Percentiles rank a stretch among this genome's conserved stretches.
Conservation (phyloP, 2,888 invertebrate genomes). For the Acleris literana region DNA sequence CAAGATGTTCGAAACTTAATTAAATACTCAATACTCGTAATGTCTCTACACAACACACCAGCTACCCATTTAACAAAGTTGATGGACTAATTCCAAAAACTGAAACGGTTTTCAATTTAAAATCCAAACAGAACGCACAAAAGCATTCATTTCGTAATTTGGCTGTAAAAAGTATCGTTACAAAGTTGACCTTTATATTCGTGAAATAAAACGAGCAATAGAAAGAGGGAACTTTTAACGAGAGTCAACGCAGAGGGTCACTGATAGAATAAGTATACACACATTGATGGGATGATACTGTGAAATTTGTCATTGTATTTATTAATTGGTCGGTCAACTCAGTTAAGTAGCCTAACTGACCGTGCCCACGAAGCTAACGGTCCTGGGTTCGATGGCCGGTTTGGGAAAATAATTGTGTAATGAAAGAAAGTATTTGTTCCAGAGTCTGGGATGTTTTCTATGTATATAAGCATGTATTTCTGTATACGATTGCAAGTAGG, state of each 20-base stretch:
- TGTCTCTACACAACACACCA: neutral
- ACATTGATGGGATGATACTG: neutral
- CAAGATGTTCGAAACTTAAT: neutral
- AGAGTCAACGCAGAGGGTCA: neutral
- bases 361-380: too few relatives aligned
- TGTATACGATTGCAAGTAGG: too few relatives aligned
- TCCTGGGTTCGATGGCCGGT: too few relatives aligned
- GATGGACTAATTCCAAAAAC: constrained; percentile 1
- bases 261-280: neutral
- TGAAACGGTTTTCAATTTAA: constrained; percentile 1
- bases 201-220: neutral
- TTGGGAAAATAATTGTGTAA: too few relatives aligned
- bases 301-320: neutral
- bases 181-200: constrained; percentile 15
- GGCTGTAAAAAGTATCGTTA: constrained; percentile 23
- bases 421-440: too few relatives aligned
- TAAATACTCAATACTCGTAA: neutral
- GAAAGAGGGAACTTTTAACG: constrained; percentile 7
- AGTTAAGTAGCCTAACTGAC: too few relatives aligned
- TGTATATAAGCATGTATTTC: too few relatives aligned
- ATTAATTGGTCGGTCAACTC: neutral
- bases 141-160: constrained; percentile 19
- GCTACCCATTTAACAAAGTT: neutral
- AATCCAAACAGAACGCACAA: constrained; percentile 8
- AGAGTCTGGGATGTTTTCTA: too few relatives aligned